Evolutionary conservation across 2,888 invertebrate species (phyloP).

Genomic region (Helicoverpa assulta): DNA sequence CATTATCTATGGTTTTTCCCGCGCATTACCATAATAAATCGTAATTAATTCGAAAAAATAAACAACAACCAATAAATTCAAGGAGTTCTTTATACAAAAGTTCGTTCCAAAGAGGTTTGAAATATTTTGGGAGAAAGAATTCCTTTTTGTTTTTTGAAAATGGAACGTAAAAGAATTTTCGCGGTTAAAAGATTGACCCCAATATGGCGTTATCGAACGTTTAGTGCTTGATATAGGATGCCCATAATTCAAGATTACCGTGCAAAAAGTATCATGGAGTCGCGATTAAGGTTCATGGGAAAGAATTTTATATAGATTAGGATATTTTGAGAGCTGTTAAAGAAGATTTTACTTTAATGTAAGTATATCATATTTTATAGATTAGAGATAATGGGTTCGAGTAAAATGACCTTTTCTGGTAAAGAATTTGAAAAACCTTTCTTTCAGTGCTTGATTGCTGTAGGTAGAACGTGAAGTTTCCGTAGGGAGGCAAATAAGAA

Average conservation of each 20-base stretch:
- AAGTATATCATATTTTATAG: not conserved
- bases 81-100: not conserved
- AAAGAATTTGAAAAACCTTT: too few relatives aligned
- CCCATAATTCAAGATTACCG: conserved; percentile 52
- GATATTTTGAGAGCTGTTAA: conserved; percentile 9
- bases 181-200: conserved; percentile 11
- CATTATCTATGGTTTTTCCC: conserved; percentile 14
- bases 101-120: conserved; percentile 12
- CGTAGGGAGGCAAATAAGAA: too few relatives aligned
- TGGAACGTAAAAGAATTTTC: conserved; percentile 6
- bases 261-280: conserved; percentile 29
- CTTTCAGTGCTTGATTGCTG: too few relatives aligned
- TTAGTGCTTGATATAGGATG: conserved; percentile 40
- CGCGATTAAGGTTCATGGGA: conserved; percentile 16
- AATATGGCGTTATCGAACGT: conserved; percentile 24
- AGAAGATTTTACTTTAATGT: conserved; percentile 6
- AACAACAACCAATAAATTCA: conserved; percentile 10
- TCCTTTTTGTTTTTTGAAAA: conserved; percentile 12
- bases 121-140: conserved; percentile 7
- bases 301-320: conserved; percentile 25
- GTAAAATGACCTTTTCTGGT: not conserved
- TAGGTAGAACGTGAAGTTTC: too few relatives aligned
- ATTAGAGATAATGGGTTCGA: not conserved
- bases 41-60: conserved; percentile 5
- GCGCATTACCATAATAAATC: not conserved